Evolutionary conservation across 2,797 vertebrate species (phyloP), one percentile per base, ranked within the genome.

Genomic region (Coccyzus lansbergi): DNA sequence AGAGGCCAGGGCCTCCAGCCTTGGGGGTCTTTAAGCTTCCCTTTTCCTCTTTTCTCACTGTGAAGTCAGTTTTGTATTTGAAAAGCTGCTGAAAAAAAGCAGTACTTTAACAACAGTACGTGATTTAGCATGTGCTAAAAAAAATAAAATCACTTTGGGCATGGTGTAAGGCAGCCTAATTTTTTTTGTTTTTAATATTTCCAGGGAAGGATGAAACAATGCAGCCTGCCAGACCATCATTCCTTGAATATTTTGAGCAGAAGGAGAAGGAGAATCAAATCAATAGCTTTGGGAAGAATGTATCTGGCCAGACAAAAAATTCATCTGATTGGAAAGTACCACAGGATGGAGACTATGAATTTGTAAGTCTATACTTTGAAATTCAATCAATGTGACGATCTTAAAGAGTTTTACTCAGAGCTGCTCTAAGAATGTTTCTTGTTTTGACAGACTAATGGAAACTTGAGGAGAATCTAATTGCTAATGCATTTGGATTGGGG

Each of bases 181-280:
- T 4, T 76, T 88, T 77, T 70, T 36, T 65, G 16, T 92, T 83
- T 93, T 93, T 92, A 24, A 76, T 84, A 38, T 81, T 94, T 94
- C 52, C 96, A 99, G 99, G 98, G 97, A 98, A 98, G 82, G 98
- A 98, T 51, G 98, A 99, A 96, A 98, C 98, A 0, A 97, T 98
- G 97, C 98, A 99, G 93, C 98, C 98, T 15, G 97, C 98, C 94
- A 99, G 98, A 93, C 99, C 99, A 8, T 98, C 99, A 90, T 99
- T 99, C 97, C 98, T 99, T 59, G 98, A 99, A 95, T 99, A 99
- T 97, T 99, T 99, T 94, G 99, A 99, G 94, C 98, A 99, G 97
- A 99, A 99, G 85, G 99, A 99, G 95, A 99, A 99, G 95, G 99
- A 99, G 95, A 98, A 97, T 92, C 97, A 98, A 89, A 97, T 98